Evolutionary conservation across 2,888 invertebrate species (phyloP), one percentile per base, ranked within the genome.

Genomic region (Dynastes maya): DNA sequence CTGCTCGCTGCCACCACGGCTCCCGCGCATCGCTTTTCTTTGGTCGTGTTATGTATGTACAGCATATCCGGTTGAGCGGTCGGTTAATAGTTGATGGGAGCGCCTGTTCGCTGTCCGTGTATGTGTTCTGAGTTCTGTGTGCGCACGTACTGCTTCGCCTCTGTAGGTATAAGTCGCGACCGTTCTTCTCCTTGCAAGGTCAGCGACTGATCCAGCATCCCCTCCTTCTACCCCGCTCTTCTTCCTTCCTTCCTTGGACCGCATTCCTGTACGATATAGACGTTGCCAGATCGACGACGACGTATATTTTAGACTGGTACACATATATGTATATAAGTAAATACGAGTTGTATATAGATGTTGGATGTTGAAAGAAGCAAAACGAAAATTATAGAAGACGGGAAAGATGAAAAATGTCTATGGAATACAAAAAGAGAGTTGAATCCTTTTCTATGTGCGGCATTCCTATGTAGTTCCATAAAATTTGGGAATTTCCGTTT

Each of bases 151-250:
- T 32, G 45, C 45, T 11, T 8, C 45, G 45, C 80, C 78, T 80
- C 27, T 32, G 32, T 32, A 32, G 32, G 45, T 45, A 11, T 45
- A 45, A 4, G 8, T 55, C 16, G 81, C 80, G 79, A 80, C 82
- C 82, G 81, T 84, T 85, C 85, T 84, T 87, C 86, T 87, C 87
- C 88, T 87, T 86, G 88, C 88, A 88, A 88, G 88, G 88, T 88
- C 88, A 88, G 88, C 88, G 88, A 88, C 88, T 88, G 88, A 87
- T 87, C 87, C 87, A 86, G 85, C 87, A 86, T 83, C 82, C 83
- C 81, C 83, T 83, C 82, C 84, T 77, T 82, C 78, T 81, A 81
- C 83, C 84, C 83, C 85, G 83, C 84, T 80, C 83, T 84, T 80
- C 83, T 82, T 83, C 84, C 83, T 88, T 88, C 88, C 88, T 88